A percentile compares a stretch with the other conserved stretches of the same genome.
These are phyloP conservation scores for Ptychadena robeensis DNA, from an alignment of 2,797 vertebrate species.

Conservation along the genomic window DNA sequence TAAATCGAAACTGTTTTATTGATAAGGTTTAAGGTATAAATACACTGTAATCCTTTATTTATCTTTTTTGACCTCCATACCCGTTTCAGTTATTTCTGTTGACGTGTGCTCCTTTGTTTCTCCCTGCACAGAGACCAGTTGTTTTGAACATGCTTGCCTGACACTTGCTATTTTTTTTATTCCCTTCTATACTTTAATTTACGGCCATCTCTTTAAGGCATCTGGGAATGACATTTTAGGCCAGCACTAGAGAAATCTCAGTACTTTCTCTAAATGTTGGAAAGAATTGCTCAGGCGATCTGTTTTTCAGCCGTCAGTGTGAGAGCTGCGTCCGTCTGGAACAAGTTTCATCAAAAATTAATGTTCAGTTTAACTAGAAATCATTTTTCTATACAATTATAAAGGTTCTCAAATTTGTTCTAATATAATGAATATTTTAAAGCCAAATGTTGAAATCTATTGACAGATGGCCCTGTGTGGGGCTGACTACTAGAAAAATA, in stretches of 20 bases:
- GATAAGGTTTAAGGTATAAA: no score
- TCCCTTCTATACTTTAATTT: not conserved
- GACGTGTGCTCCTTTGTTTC: not conserved
- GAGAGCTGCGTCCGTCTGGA: not conserved
- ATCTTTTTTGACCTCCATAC: not conserved
- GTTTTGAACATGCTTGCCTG: constrained; percentile 8
- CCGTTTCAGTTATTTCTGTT: not conserved
- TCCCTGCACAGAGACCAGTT: not conserved
- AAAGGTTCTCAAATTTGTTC: constrained; percentile 6
- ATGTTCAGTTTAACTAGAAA: constrained; percentile 20
- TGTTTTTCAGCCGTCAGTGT: constrained; percentile 17
- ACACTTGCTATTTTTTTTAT: not conserved
- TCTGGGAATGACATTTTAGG: constrained; percentile 6
- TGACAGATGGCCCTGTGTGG: not conserved
- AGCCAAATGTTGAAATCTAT: not conserved
- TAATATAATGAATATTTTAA: constrained; percentile 39
- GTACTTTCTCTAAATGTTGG: constrained; percentile 12
- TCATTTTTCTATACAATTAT: constrained; percentile 33
- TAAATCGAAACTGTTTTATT: no score
- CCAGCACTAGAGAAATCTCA: constrained; percentile 3
- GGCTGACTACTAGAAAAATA: not conserved
- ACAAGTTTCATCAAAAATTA: constrained; percentile 16
- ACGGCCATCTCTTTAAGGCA: not conserved
- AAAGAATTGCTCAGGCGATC: not conserved
- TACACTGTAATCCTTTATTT: not conserved